Evolutionary conservation across 1,140 invertebrate genomes (phyloP), one percentile per base, ranked within the genome.

Genomic region (Heliconius himera): DNA sequence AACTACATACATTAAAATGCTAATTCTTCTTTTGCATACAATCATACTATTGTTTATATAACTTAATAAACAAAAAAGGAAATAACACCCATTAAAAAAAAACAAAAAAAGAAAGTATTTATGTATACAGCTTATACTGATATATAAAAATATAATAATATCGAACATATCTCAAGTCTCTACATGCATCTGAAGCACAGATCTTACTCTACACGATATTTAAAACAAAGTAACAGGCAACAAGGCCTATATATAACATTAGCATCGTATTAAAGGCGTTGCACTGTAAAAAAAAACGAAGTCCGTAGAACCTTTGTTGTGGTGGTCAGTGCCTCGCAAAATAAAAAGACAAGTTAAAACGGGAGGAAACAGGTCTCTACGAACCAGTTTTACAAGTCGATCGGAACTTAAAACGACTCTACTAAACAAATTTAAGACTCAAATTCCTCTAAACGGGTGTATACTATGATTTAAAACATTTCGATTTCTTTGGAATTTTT

Each of bases 401-500:
- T 56, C 6, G 70, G 76, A 71, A 54, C 36, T 13, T 81, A 83
- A 80, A 54, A 6, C 36, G 60, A 77, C 79, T 81, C 76, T 88
- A 83, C 74, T 70, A 16, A 9, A 11, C 54, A 38, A 51, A 0
- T 4, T 54, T 80, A 89, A 80, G 79, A 79, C 79, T 72, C 18
- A 82, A 78, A 75, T 77, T 84, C 3, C 18, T 18, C 3, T 72
- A 74, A 11, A 8, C 2, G 8, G 22, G 4, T 54, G 82, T 81
- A 81, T 82, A 77, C 88, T 90, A 91, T 91, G 89, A 93, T 92
- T 90, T 91, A 89, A 89, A 83, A 81, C 86, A 88, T 93, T 94
- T 93, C 91, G 90, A 90, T 94, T 94, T 94, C 91, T 92, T 93
- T 93, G 91, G 91, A 93, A 93, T 93, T 90, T 87, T 84, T 86